Evolutionary conservation across 2,888 invertebrate genomes (phyloP).

Genomic region (Plagiodera versicolora): DNA sequence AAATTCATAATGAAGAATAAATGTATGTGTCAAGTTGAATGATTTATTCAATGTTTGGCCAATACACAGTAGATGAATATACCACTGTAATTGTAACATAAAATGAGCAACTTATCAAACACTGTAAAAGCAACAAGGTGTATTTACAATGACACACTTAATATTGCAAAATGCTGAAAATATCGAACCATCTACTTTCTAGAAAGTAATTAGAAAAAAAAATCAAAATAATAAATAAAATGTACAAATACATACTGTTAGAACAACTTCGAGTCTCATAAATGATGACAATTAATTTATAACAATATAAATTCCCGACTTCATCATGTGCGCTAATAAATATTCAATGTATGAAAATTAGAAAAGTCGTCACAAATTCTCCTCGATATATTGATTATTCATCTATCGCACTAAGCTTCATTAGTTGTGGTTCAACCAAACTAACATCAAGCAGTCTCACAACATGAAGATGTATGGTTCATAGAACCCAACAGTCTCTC

Average conservation of each 20-base stretch:
- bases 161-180: conserved; percentile 33
- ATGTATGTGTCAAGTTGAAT: neutral
- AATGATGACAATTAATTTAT: conserved; percentile 1
- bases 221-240: conserved; percentile 44
- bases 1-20: too few species aligned
- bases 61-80: conserved; percentile 34
- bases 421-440: conserved; percentile 38
- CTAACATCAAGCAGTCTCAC: conserved; percentile 46
- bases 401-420: conserved; percentile 40
- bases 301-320: conserved; percentile 14
- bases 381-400: conserved; percentile 36
- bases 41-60: neutral
- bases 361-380: conserved; percentile 50
- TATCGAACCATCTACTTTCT: conserved; percentile 40
- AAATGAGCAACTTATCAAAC: conserved; percentile 48
- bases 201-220: conserved; percentile 38
- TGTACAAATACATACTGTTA: conserved; percentile 42
- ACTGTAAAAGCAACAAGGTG: conserved; percentile 37
- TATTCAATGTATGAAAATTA: conserved; percentile 50
- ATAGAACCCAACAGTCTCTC: conserved; percentile 53
- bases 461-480: conserved; percentile 47
- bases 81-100: conserved; percentile 44
- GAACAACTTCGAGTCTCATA: neutral
- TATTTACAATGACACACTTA: conserved; percentile 44
- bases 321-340: conserved; percentile 45